Evolutionary conservation across 2,797 vertebrate genomes (phyloP), one percentile per base, ranked within the genome.

Genomic region (Vultur gryphus): DNA sequence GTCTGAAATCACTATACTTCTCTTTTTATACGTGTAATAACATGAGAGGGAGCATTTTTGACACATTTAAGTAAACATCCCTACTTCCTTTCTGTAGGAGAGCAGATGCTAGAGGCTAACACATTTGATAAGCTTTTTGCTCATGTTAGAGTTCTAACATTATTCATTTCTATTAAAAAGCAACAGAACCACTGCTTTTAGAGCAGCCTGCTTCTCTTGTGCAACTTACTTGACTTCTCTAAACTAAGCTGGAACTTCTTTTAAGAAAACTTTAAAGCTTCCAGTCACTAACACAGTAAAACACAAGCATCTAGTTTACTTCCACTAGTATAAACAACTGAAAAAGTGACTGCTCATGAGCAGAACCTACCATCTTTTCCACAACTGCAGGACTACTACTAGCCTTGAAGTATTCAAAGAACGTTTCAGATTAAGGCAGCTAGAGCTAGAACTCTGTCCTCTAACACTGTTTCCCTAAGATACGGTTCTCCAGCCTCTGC

Each of bases 21-120:
- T 54, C 49, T 33, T 16, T 23, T 49, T 37, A 16, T 25, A 9
- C 35, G 28, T 25, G 2, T 8, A 33, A 3, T 26, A 61, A 58
- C 2, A 12, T 0, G 3, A 46, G n/a, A 25, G n/a, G 13, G 43
- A 51, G 26, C 3, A 3, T 2, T 21, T 90, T 13, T 59, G 8
- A 44, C 26, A 59, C 20, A 21, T 10, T 16, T 59, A 46, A 37
- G 21, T 21, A n/a, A 61, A 48, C 4, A 13, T 6, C 19, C 7
- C 11, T 44, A 2, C 17, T 31, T 78, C 12, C 18, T 48, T 86
- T 54, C 31, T 37, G 25, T 29, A 69, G 44, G 41, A 69, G 15
- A 70, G 28, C 3, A 25, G 51, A 21, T 39, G 43, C 26, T 51
- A 6, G n/a, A 84, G 31, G 25, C 39, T 19, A 67, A 44, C 8